Evolutionary conservation across 2,797 vertebrate genomes (phyloP).

Genomic region (Parauchenoglanis punctatus): DNA sequence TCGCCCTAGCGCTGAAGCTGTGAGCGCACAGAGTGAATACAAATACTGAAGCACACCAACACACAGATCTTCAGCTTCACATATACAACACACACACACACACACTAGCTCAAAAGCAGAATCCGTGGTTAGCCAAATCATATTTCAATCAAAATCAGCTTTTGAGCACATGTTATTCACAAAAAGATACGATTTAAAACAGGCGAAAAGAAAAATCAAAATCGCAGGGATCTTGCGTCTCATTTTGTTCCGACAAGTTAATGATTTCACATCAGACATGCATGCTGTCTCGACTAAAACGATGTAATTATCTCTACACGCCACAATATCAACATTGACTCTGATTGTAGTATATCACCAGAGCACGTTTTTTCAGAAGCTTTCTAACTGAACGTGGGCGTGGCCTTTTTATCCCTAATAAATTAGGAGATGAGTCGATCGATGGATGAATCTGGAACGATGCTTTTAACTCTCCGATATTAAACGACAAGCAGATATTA

Average conservation of each 20-base stretch:
- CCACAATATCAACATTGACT: background rate
- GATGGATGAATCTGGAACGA: too few relatives aligned
- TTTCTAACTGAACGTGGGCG: background rate
- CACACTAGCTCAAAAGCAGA: background rate
- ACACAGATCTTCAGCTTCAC: background rate
- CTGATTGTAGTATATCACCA: background rate
- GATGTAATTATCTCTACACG: background rate
- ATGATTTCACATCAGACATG: background rate
- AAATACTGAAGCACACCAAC: background rate
- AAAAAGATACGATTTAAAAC: background rate
- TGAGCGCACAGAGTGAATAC: background rate
- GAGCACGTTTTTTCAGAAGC: background rate
- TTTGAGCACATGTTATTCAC: background rate
- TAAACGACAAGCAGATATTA: background rate
- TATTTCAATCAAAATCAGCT: background rate
- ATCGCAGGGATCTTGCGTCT: too few relatives aligned
- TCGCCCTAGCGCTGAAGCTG: background rate
- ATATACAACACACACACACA: background rate
- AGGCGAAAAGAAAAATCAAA: background rate
- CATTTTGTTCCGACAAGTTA: background rate
- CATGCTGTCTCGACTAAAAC: too few relatives aligned
- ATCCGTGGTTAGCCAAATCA: background rate
- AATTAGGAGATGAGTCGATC: background rate
- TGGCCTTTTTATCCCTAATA: background rate
- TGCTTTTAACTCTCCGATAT: background rate